Conservation (phyloP, 2,797 vertebrate species). For the Onychomys torridus region DNA sequence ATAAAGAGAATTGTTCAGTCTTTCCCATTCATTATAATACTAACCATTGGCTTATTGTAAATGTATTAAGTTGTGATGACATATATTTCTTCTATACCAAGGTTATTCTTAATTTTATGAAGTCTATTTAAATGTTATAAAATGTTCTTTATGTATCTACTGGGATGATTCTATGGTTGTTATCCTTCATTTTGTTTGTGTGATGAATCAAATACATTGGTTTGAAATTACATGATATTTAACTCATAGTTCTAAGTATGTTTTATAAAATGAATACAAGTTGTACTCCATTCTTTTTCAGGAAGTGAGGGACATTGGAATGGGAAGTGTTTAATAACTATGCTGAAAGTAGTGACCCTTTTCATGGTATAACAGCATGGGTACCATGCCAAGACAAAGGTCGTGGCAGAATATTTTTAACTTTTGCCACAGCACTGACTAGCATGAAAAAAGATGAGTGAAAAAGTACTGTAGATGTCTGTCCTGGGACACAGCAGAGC, state of each 20-base stretch:
- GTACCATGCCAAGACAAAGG: neutral
- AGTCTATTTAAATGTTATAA: neutral
- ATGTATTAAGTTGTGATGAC: neutral
- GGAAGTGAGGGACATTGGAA: neutral
- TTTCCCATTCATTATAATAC: neutral
- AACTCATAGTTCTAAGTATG: neutral
- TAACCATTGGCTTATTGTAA: neutral
- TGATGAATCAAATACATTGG: neutral
- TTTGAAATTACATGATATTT: neutral
- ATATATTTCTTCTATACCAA: neutral
- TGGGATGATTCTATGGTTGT: neutral
- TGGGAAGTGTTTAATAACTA: neutral
- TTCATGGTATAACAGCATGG: neutral
- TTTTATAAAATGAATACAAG: constrained; percentile 10
- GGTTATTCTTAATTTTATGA: neutral
- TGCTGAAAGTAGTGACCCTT: neutral
- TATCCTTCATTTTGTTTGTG: neutral
- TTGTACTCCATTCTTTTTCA: neutral
- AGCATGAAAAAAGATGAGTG: neutral
- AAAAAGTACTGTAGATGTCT: neutral
- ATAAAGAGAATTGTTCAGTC: neutral
- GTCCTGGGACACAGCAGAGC: neutral
- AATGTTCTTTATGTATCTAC: neutral
- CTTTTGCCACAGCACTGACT: neutral
- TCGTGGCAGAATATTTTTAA: neutral